phyloP scores from a whole-genome alignment of 2,797 vertebrate species.

The Rhinella marina region DNA sequence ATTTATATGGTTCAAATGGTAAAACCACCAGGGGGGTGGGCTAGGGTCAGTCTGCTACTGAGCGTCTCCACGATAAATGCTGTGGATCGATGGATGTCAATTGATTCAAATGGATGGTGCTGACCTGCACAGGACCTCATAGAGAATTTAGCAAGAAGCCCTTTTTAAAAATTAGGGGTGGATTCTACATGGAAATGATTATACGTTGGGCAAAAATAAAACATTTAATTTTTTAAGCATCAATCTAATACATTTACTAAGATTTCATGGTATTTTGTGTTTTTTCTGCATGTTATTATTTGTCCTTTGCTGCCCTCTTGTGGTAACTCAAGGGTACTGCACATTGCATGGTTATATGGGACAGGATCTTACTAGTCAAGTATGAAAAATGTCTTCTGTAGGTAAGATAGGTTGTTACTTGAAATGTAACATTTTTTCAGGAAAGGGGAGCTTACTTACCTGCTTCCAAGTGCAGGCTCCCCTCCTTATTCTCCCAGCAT shows the following conservation, averaged over 20 bases:
- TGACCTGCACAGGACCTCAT: not conserved
- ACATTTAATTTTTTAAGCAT: not conserved
- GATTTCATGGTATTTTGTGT: not conserved
- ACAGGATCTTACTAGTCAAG: no score
- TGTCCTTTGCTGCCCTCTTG: slow-evolving; percentile 72
- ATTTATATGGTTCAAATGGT: not conserved
- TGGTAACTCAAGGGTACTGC: slow-evolving; percentile 61
- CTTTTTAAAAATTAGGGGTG: no score
- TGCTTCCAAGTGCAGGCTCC: no score
- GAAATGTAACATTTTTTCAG: no score
- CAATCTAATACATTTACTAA: not conserved
- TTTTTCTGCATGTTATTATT: slow-evolving; percentile 27
- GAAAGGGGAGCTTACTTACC: no score
- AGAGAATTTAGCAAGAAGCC: not conserved
- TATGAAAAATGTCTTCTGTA: no score
- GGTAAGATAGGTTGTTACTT: no score
- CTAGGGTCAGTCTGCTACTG: not conserved
- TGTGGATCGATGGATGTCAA: not conserved
- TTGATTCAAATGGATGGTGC: not conserved
- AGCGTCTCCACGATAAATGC: not conserved
- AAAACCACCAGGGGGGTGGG: not conserved
- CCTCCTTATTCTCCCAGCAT: no score
- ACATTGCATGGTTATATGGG: not conserved
- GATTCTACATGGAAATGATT: not conserved
- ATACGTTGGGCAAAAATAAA: not conserved